Evolutionary conservation across 2,797 vertebrate species (phyloP), one percentile per base, ranked within the genome.

Genomic region (Sternotherus odoratus): DNA sequence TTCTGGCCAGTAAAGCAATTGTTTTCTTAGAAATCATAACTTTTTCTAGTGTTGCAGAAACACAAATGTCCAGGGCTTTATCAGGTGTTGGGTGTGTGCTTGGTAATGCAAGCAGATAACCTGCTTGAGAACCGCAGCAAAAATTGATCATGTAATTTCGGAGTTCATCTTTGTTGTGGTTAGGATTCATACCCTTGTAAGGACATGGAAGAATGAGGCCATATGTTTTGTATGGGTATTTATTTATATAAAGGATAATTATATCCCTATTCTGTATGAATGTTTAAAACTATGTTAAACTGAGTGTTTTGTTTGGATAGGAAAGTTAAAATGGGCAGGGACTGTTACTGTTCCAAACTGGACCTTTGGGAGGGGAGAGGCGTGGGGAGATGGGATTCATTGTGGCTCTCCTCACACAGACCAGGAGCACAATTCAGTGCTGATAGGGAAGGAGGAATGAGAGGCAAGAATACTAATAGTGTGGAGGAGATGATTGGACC

Each of bases 401-500:
- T 36, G 33, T 63, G 33, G 30, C 60, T n/a, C 33, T 63, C n/a
- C 10, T 74, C 60, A 85, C 46, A 39, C 33, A 46, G 46, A 80
- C 2, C 66, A 19, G 24, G 24, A 48, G 57, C 74, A 83, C 48
- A 69, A 83, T 78, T 21, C 46, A 72, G 51, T 53, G 23, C 53
- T 24, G 53, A 24, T 21, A 24, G 53, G 46, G 28, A 24, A 63
- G 21, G 13, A 49, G 39, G 69, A 4, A 2, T 74, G 39, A 72
- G 69, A 39, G 36, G 12, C 36, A 72, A 36, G 30, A 3, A 86
- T 89, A 6, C 66, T 3, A 51, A 53, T 26, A 17, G 7, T 0
- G 0, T 8, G 54, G 19, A n/a, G 88, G 46, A 53, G 82, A 57
- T 0, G 0, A 30, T 16, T 83, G 1, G 0, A 4, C 12, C 36